phyloP scores from a whole-genome alignment of 2,797 vertebrate genomes.

The Notoglanidium macrostoma region DNA sequence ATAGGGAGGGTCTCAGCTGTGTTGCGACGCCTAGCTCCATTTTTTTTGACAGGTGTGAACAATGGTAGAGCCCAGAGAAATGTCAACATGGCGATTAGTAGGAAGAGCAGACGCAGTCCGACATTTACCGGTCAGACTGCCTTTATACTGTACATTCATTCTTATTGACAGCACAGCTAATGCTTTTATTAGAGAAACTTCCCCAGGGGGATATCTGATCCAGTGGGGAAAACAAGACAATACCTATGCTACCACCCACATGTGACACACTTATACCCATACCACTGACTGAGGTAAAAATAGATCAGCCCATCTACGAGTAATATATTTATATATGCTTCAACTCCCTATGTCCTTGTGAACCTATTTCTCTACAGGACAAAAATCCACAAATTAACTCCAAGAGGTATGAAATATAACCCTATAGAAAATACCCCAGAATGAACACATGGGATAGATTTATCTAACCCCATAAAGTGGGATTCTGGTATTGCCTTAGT shows the following conservation, averaged over 20 bases:
- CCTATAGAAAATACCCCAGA: too few relatives aligned
- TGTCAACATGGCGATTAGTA: constrained; percentile 69
- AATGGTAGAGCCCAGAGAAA: constrained; percentile 70
- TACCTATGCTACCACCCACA: not conserved
- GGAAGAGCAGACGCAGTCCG: constrained; percentile 61
- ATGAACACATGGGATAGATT: not conserved
- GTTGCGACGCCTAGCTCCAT: constrained; percentile 25
- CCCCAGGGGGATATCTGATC: constrained; percentile 68
- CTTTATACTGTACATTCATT: constrained; percentile 70
- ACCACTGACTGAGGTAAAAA: not conserved
- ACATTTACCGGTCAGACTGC: constrained; percentile 64
- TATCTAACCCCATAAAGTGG: not conserved
- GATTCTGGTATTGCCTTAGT: not conserved
- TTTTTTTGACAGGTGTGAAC: constrained; percentile 76
- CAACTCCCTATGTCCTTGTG: not conserved
- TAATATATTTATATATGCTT: not conserved
- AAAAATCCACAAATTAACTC: not conserved
- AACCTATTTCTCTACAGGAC: not conserved
- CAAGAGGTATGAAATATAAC: not conserved
- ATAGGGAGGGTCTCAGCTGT: constrained; percentile 67
- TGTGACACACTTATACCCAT: constrained; percentile 23
- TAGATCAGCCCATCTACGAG: not conserved
- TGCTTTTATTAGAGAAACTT: constrained; percentile 78
- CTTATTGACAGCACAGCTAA: constrained; percentile 78
- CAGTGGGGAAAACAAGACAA: constrained; percentile 38